Evolutionary conservation across 2,888 invertebrate species (phyloP), one percentile per base, ranked within the genome.

Genomic region (Diachrysia chrysitis): DNA sequence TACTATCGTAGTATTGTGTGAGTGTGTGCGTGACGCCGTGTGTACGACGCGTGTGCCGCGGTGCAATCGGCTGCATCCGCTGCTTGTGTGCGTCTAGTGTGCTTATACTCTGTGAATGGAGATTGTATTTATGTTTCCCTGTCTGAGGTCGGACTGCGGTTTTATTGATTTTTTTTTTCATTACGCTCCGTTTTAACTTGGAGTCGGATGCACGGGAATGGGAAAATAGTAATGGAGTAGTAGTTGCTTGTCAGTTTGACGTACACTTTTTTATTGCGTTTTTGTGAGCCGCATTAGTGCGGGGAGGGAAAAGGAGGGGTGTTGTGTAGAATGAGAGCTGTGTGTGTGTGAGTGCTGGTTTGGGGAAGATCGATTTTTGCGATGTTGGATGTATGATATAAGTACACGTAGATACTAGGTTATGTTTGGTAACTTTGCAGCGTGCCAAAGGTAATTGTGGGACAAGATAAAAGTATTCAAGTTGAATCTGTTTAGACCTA

Each of bases 1-100:
- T 94, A 93, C 91, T 90, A 92, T 89, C 90, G 92, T 93, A 93
- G 93, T 93, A 92, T 73, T 73, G 72, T 77, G 69, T 79, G 85
- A 85, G 86, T 88, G 90, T 86, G 89, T 83, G 86, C 78, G 82
- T 70, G 79, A 73, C 69, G 78, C 70, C 72, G 70, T 69, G 74
- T 66, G 76, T 73, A 75, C 76, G 62, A 62, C 71, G 69, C 63
- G 63, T 19, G 84, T 65, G 74, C 78, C 78, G 84, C 79, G 84
- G 80, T 88, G 89, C 89, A 86, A 82, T 83, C 72, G 73, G 74
- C 77, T 87, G 87, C 85, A 85, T 54, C 65, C 73, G 54, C 77
- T 80, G 77, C 57, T 57, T 78, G 85, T 87, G 83, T 86, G 89
- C 73, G 87, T 84, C 85, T 83, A 68, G 69, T 60, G 73, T 73